Percentiles rank a stretch among this genome's conserved stretches.
phyloP scores from a whole-genome alignment of 2,797 vertebrate species.

The Balearica regulorum region DNA sequence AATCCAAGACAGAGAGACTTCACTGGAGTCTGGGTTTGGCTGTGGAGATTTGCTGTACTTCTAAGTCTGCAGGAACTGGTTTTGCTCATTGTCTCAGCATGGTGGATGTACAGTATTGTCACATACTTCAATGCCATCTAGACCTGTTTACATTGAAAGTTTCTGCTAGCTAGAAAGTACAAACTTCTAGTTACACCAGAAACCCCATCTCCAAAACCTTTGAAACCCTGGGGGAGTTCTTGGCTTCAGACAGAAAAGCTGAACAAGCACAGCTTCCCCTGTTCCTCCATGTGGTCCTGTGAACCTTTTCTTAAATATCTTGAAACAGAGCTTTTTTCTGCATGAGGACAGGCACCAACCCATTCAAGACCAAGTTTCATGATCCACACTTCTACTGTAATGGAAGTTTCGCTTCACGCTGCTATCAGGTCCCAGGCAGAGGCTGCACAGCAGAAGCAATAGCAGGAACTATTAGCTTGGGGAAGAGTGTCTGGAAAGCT shows the following conservation, averaged over 20 bases:
- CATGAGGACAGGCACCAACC: not conserved
- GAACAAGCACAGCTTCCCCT: not conserved
- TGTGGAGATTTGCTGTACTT: not conserved
- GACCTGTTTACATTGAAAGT: not conserved
- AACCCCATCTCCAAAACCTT: not conserved
- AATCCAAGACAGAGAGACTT: not conserved
- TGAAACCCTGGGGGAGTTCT: not conserved
- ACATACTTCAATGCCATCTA: not conserved
- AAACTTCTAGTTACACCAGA: not conserved
- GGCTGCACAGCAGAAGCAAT: not conserved
- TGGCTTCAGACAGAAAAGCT: not conserved
- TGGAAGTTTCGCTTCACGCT: not conserved
- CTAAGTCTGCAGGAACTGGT: not conserved
- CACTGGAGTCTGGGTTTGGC: not conserved
- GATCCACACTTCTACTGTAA: not conserved
- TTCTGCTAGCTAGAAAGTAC: not conserved
- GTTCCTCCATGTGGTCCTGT: not conserved
- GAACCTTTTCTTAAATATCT: not conserved
- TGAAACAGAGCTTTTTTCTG: not conserved
- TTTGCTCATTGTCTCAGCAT: not conserved
- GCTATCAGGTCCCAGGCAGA: not conserved
- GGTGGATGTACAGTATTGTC: not conserved
- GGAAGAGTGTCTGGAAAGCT: too few relatives aligned
- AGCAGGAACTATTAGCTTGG: not conserved
- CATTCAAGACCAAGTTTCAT: not conserved